These are phyloP conservation scores for Scaeva pyrastri DNA, from an alignment of 2,888 invertebrate species.

Conservation along the genomic window DNA sequence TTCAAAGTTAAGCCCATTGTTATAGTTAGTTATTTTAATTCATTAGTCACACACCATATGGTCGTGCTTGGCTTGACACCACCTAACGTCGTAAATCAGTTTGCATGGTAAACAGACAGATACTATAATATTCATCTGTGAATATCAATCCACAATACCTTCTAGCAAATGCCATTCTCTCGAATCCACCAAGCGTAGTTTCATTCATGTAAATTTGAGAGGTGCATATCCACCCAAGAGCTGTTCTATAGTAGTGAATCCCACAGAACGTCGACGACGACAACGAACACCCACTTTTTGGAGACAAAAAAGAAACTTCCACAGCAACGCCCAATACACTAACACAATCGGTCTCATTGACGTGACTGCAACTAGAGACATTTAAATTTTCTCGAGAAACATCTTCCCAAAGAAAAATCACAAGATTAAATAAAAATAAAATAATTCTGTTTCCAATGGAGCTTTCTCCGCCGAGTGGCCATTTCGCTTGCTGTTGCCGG, in stretches of 20 bases:
- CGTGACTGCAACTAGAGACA: conserved; percentile 10
- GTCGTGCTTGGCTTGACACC: conserved; percentile 23
- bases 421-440: conserved; percentile 17
- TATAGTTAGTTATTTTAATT: not conserved
- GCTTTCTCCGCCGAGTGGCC: conserved; percentile 57
- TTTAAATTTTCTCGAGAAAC: conserved; percentile 37
- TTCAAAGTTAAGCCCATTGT: not conserved
- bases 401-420: conserved; percentile 45
- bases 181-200: not conserved
- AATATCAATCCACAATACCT: not conserved
- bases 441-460: conserved; percentile 26
- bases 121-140: not conserved
- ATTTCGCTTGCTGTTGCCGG: conserved; percentile 31
- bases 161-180: no score
- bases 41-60: conserved; percentile 50
- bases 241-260: not conserved
- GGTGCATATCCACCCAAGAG: not conserved
- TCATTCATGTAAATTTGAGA: conserved; percentile 17
- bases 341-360: not conserved
- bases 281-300: conserved; percentile 54
- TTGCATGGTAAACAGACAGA: conserved; percentile 14
- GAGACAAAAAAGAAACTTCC: conserved; percentile 18
- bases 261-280: not conserved
- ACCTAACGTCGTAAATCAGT: conserved; percentile 13
- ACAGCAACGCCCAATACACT: conserved; percentile 55